Conservation (phyloP, 2,888 invertebrate genomes). For the Clivina fossor region DNA sequence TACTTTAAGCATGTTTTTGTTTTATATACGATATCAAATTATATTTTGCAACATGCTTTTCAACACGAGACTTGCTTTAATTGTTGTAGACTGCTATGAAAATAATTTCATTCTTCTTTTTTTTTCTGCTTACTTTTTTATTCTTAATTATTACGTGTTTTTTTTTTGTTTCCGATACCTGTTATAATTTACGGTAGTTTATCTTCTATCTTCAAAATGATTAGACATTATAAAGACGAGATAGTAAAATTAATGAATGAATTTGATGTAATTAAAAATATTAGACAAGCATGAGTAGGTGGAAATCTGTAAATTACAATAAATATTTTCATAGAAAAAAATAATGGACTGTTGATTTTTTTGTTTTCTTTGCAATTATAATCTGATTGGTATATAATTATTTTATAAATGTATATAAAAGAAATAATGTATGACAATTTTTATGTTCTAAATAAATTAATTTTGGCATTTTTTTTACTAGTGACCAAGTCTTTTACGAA, state of each 20-base stretch:
- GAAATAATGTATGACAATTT: too few relatives aligned
- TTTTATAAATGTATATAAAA: too few relatives aligned
- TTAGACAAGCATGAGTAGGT: not conserved
- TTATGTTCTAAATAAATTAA: too few relatives aligned
- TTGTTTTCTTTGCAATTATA: too few relatives aligned
- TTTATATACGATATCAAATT: conserved; percentile 2
- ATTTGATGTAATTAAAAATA: conserved; percentile 3
- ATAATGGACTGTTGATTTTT: too few relatives aligned
- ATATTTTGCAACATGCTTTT: conserved; percentile 11
- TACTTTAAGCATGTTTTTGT: conserved; percentile 9
- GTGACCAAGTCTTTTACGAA: too few relatives aligned
- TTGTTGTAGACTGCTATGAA: conserved; percentile 14
- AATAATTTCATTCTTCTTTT: not conserved
- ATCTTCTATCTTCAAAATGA: conserved; percentile 20
- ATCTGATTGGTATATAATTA: too few relatives aligned
- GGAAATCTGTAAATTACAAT: too few relatives aligned
- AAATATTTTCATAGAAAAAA: too few relatives aligned
- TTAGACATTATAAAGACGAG: conserved; percentile 16
- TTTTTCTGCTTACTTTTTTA: not conserved
- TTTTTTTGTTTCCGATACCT: conserved; percentile 17
- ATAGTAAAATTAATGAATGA: conserved; percentile 24
- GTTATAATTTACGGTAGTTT: conserved; percentile 26
- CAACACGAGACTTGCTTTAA: conserved; percentile 11
- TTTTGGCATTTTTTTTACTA: too few relatives aligned
- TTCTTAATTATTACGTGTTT: conserved; percentile 2